Evolutionary conservation across 2,888 invertebrate species (phyloP).

Genomic region (Molanna angustata): DNA sequence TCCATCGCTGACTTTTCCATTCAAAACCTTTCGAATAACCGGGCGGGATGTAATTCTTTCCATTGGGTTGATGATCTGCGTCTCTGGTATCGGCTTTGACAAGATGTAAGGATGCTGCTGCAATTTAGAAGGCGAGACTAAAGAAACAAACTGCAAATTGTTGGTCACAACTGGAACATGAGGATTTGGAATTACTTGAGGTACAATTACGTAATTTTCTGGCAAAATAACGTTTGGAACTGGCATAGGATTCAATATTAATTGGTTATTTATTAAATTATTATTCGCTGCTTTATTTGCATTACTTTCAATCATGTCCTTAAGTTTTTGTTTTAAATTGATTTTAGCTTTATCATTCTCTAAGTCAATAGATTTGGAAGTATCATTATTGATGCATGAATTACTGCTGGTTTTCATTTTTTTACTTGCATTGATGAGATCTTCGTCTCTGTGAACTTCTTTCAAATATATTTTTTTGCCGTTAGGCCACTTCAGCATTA

Average conservation of each 20-base stretch:
- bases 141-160: conserved; percentile 11
- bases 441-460: conserved; percentile 29
- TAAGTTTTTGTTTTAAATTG: conserved; percentile 32
- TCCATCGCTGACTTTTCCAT: conserved; percentile 14
- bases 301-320: conserved; percentile 26
- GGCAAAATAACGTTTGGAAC: conserved; percentile 14
- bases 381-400: too few species aligned
- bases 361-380: not conserved
- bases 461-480: conserved; percentile 32
- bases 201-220: conserved; percentile 19
- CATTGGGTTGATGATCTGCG: not conserved
- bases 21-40: conserved; percentile 12
- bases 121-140: conserved; percentile 2
- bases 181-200: conserved; percentile 5
- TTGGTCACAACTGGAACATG: conserved; percentile 10
- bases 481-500: conserved; percentile 30
- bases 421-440: not conserved
- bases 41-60: conserved; percentile 2
- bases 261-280: not conserved
- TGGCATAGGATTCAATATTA: conserved; percentile 8
- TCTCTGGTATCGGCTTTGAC: not conserved
- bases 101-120: conserved; percentile 1
- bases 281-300: not conserved
- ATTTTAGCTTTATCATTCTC: conserved; percentile 35
- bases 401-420: too few species aligned